Evolutionary conservation across 2,797 vertebrate genomes (phyloP).

Genomic region (Nasua narica): DNA sequence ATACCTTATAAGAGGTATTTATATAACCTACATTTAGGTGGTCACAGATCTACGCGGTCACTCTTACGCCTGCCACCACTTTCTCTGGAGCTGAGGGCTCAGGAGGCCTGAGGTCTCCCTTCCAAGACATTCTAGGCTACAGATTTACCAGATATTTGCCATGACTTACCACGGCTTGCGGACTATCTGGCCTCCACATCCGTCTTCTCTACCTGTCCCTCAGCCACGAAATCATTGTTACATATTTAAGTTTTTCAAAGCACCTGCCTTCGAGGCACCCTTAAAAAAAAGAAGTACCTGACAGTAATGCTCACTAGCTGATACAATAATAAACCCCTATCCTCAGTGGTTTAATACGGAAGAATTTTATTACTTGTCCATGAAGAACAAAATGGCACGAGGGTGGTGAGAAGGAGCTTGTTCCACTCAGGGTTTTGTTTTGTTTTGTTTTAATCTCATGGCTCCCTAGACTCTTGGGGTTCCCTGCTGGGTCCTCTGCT

Average conservation of each 20-base stretch:
- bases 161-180: background rate
- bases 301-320: background rate
- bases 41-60: background rate
- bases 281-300: background rate
- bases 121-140: background rate
- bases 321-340: background rate
- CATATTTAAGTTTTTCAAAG: background rate
- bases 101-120: background rate
- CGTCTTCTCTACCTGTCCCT: background rate
- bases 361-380: background rate
- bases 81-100: background rate
- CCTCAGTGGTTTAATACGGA: background rate
- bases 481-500: no score
- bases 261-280: background rate
- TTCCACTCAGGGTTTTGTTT: background rate
- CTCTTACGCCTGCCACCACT: background rate
- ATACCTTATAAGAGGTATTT: background rate
- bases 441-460: background rate
- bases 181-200: background rate
- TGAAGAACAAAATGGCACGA: background rate
- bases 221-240: background rate
- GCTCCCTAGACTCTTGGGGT: background rate
- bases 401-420: rapidly evolving
- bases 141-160: background rate
- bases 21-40: background rate